Percentiles rank a stretch among this genome's conserved stretches.
Conservation (phyloP, 2,888 invertebrate species). For the Noctuana brunneofusca region DNA sequence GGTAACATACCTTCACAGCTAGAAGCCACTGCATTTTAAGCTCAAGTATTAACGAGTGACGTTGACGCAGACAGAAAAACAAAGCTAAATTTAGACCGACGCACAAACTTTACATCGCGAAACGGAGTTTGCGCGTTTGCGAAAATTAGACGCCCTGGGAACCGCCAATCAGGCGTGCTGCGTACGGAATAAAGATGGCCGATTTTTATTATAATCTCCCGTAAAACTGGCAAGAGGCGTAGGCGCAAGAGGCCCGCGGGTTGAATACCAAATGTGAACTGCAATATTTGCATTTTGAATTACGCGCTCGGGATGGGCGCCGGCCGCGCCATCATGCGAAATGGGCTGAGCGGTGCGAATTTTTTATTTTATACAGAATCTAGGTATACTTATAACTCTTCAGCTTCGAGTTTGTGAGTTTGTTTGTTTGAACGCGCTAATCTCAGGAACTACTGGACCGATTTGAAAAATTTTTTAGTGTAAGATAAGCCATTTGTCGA, state of each 20-base stretch:
- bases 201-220: conserved; percentile 80
- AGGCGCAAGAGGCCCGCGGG: conserved; percentile 58
- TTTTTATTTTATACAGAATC: not conserved
- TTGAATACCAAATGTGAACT: conserved; percentile 78
- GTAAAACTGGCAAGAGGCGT: conserved; percentile 76
- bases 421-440: too few relatives aligned
- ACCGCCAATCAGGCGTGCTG: conserved; percentile 73
- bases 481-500: too few relatives aligned
- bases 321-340: conserved; percentile 33
- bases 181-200: conserved; percentile 75
- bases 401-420: too few relatives aligned
- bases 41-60: conserved; percentile 9
- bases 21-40: conserved; percentile 3
- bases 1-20: not conserved
- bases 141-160: conserved; percentile 80
- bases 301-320: conserved; percentile 67
- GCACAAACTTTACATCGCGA: not conserved
- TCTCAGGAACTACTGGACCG: too few relatives aligned
- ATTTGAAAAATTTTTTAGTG: too few relatives aligned
- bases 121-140: conserved; percentile 43
- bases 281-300: conserved; percentile 81
- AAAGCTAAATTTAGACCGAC: conserved; percentile 18
- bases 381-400: not conserved
- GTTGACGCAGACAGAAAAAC: conserved; percentile 16
- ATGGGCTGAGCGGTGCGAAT: conserved; percentile 10